Evolutionary conservation across 1,140 invertebrate genomes (phyloP).

Genomic region (Drosophila lacteicornis): DNA sequence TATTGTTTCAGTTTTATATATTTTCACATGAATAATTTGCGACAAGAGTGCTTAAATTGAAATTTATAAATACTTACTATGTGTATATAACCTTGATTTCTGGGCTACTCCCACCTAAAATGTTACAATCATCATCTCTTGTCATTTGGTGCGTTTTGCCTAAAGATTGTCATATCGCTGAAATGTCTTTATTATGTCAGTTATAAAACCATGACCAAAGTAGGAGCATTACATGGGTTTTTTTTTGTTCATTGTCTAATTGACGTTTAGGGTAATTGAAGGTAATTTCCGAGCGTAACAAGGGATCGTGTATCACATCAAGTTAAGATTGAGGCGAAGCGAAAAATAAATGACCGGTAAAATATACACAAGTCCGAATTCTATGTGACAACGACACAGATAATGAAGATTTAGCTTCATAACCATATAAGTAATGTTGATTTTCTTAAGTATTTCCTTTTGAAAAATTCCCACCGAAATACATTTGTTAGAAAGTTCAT

Average conservation of each 20-base stretch:
- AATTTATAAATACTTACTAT: neutral
- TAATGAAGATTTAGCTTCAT: conserved; percentile 1
- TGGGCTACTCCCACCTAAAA: neutral
- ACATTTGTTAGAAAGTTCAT: conserved; percentile 24
- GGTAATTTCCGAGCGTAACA: conserved; percentile 33
- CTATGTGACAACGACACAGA: neutral
- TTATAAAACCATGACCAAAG: conserved; percentile 42
- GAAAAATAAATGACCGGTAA: neutral
- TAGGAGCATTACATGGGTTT: conserved; percentile 23
- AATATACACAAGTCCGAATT: neutral
- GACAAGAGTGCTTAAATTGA: conserved; percentile 4
- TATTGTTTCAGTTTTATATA: too few relatives aligned
- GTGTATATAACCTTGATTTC: conserved; percentile 22
- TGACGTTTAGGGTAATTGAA: conserved; percentile 44
- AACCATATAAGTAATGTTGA: conserved; percentile 14
- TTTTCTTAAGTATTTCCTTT: conserved; percentile 5
- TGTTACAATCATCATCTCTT: conserved; percentile 19
- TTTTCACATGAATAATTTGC: neutral
- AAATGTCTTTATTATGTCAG: conserved; percentile 44
- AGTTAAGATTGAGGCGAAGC: conserved; percentile 19
- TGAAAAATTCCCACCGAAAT: conserved; percentile 4
- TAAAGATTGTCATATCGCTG: conserved; percentile 42
- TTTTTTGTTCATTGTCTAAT: conserved; percentile 26
- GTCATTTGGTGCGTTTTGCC: conserved; percentile 38
- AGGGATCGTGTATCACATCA: conserved; percentile 21